Base-by-base conservation (phyloP, 2,113 vertebrate genomes). In the Percina caprodes region DNA sequence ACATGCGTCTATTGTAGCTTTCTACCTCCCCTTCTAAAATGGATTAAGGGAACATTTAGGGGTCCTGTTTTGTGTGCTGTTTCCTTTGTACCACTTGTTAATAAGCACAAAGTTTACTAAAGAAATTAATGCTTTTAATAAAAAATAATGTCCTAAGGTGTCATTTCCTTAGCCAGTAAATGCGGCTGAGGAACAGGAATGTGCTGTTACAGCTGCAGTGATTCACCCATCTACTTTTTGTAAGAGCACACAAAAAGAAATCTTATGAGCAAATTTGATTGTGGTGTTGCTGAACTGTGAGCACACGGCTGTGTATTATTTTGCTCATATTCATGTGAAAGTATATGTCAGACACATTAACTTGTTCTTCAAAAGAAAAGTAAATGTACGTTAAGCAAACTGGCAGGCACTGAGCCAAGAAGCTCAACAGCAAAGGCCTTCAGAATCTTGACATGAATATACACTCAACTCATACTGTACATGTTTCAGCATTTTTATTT, bases 401-500 rank as follows among this genome's bases (percentile, higher is more conserved):
- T 42, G 21, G 15, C 39, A 24, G 45, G 52, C 16, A 8, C 8
- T n/a, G 3, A 46, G 23, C 16, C 10, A 51, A 46, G 9, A 63
- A 45, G 33, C 6, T 33, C 0, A 55, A 68, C 26, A 54, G 19
- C 0, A 0, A 30, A 21, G 19, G 10, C 5, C 11, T 59, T 68
- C 30, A 33, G 19, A 60, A 33, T 62, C 2, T 70, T 60, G 15
- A 68, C 1, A 12, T 11, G 10, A 59, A 24, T 13, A 55, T 12
- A 58, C 21, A 71, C 2, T 23, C 10, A 67, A 65, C 4, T 45
- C 42, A 69, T 6, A 54, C 16, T 15, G 49, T 23, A 7, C 3
- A 30, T 51, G 35, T 79, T 86, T 83, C 26, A 62, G 18, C 3
- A 55, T 19, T 74, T 94, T 92, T 90, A 93, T 92, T 94, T 88